Conservation (phyloP, 2,888 invertebrate genomes). For the Clunio marinus region DNA sequence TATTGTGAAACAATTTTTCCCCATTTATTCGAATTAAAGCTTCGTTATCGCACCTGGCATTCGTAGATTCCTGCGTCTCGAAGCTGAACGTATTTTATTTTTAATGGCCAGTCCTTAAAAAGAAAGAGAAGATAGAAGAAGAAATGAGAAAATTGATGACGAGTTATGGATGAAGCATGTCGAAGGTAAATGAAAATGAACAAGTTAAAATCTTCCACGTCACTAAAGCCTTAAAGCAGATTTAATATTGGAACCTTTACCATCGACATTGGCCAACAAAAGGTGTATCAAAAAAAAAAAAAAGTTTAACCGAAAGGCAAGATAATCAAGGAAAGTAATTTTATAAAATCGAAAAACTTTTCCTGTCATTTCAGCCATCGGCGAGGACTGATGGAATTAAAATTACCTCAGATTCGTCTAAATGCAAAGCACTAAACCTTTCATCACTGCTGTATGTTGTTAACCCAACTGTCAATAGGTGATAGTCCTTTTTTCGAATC, state of each 20-base stretch:
- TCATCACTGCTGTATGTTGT: constrained; percentile 57
- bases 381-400: constrained; percentile 1
- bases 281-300: no score
- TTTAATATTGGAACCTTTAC: no score
- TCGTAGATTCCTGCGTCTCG: constrained; percentile 75
- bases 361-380: neutral
- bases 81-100: constrained; percentile 73
- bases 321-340: neutral
- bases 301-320: no score
- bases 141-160: neutral
- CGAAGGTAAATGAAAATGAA: no score
- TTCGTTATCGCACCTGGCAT: constrained; percentile 64
- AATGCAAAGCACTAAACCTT: constrained; percentile 55
- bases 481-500: constrained; percentile 51
- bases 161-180: no score
- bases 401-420: constrained; percentile 51
- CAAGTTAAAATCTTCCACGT: no score
- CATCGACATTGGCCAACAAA: no score
- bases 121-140: constrained; percentile 44
- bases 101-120: constrained; percentile 80
- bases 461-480: constrained; percentile 55
- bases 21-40: neutral
- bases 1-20: neutral
- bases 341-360: neutral
- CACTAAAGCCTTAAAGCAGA: no score